Evolutionary conservation across 2,888 invertebrate species (phyloP).

Genomic region (Drosophila stalkeri): DNA sequence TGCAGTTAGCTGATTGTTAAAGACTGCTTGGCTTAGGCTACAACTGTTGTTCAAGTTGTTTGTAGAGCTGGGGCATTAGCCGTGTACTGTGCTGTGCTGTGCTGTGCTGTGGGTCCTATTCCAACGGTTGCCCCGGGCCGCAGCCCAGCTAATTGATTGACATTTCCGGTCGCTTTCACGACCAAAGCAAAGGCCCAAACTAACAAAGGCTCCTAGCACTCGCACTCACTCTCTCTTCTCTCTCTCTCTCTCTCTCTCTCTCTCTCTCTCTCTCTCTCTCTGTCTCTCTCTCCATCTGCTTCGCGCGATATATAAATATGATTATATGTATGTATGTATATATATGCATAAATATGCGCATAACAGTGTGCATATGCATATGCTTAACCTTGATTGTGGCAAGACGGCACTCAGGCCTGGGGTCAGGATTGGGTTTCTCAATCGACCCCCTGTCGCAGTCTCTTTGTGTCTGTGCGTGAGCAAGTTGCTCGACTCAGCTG

Average conservation of each 20-base stretch:
- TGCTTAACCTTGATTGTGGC: slow-evolving; percentile 72
- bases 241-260: background rate
- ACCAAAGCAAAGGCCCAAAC: slow-evolving; percentile 27
- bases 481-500: slow-evolving; percentile 25
- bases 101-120: slow-evolving; percentile 2
- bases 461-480: slow-evolving; percentile 15
- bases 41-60: slow-evolving; percentile 9
- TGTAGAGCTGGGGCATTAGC: slow-evolving; percentile 8
- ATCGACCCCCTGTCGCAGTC: slow-evolving; percentile 36
- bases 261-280: background rate
- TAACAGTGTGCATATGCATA: slow-evolving; percentile 36
- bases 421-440: slow-evolving; percentile 19
- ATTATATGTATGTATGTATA: slow-evolving; percentile 4
- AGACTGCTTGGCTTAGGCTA: too few relatives aligned
- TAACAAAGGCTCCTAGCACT: background rate
- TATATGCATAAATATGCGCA: slow-evolving; percentile 25
- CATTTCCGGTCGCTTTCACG: slow-evolving; percentile 71
- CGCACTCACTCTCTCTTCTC: background rate
- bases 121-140: slow-evolving; percentile 11
- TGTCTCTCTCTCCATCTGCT: background rate
- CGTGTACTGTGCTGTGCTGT: background rate
- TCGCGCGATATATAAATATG: background rate
- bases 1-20: background rate
- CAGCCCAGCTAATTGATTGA: slow-evolving; percentile 76
- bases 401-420: slow-evolving; percentile 45